A percentile compares a stretch with the other conserved stretches of the same genome.
These are phyloP conservation scores for Drosophila kanekoi DNA, from an alignment of 2,888 invertebrate species.

Conservation along the genomic window DNA sequence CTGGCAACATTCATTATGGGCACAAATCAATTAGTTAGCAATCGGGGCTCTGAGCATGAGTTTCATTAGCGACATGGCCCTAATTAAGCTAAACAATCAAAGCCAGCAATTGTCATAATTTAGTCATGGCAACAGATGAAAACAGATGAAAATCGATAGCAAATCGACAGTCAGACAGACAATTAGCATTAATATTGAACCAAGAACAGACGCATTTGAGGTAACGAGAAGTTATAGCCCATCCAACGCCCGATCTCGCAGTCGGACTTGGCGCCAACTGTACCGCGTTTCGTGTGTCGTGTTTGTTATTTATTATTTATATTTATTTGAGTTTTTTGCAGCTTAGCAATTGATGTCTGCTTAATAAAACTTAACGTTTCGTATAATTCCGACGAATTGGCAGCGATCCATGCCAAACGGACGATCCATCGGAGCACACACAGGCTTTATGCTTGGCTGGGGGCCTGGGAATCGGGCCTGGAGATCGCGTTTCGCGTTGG, in stretches of 20 bases:
- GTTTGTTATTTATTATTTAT: too few relatives aligned
- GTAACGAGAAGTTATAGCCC: conserved; percentile 65
- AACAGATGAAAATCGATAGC: not conserved
- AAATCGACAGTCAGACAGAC: conserved; percentile 11
- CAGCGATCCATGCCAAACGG: conserved; percentile 71
- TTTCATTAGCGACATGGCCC: conserved; percentile 70
- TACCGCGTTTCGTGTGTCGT: conserved; percentile 44
- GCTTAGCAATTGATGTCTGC: conserved; percentile 76
- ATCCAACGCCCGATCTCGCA: conserved; percentile 6
- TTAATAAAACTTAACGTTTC: conserved; percentile 83
- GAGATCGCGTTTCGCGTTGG: conserved; percentile 43
- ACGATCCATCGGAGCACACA: too few relatives aligned
- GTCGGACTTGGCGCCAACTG: conserved; percentile 63
- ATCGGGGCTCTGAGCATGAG: conserved; percentile 41
- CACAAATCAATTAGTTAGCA: conserved; percentile 62
- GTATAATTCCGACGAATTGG: conserved; percentile 80
- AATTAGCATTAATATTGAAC: conserved; percentile 73
- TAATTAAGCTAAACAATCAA: conserved; percentile 80
- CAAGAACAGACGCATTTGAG: too few relatives aligned
- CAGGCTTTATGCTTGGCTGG: conserved; percentile 76
- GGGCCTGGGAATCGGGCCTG: conserved; percentile 37
- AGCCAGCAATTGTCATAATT: conserved; percentile 71
- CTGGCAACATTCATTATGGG: conserved; percentile 29
- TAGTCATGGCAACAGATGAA: conserved; percentile 67
- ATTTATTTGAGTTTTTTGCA: conserved; percentile 66